These are phyloP conservation scores for Selenia dentaria DNA, from an alignment of 2,888 invertebrate species.

Conservation along the genomic window DNA sequence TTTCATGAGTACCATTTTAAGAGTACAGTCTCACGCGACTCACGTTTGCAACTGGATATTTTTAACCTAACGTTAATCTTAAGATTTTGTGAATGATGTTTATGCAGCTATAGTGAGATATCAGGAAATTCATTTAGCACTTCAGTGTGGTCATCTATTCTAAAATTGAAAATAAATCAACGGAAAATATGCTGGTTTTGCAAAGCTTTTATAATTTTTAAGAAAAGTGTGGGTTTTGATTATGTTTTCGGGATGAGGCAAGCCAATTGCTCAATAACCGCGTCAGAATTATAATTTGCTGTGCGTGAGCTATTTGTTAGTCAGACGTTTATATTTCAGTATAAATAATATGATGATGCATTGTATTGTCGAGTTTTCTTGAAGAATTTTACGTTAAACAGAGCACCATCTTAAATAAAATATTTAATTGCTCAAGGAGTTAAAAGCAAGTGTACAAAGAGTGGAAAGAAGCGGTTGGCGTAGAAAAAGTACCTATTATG, in stretches of 20 bases:
- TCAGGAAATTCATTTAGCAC: slow-evolving; percentile 3
- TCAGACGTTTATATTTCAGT: no score
- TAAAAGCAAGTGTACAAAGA: no score
- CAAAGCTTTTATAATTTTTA: slow-evolving; percentile 8
- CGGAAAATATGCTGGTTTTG: no score
- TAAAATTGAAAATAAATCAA: slow-evolving; percentile 9
- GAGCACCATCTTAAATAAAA: no score
- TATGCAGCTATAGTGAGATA: slow-evolving; percentile 14
- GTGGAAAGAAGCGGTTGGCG: no score
- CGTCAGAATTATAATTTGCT: slow-evolving; percentile 1
- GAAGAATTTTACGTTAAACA: no score
- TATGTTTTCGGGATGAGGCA: no score
- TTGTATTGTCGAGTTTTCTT: no score
- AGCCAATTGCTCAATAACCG: slow-evolving; percentile 4
- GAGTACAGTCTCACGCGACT: slow-evolving; percentile 33
- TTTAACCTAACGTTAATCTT: slow-evolving; percentile 38
- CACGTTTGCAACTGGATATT: slow-evolving; percentile 35
- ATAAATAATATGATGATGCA: no score
- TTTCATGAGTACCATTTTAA: background rate
- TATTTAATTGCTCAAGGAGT: no score
- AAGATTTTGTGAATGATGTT: slow-evolving; percentile 21
- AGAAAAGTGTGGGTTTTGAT: no score
- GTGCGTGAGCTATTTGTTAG: background rate
- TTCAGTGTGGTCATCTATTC: background rate
- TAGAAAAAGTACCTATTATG: no score